Evolutionary conservation across 1,140 invertebrate genomes (phyloP).

Genomic region (Lepidotrigona ventralis): DNA sequence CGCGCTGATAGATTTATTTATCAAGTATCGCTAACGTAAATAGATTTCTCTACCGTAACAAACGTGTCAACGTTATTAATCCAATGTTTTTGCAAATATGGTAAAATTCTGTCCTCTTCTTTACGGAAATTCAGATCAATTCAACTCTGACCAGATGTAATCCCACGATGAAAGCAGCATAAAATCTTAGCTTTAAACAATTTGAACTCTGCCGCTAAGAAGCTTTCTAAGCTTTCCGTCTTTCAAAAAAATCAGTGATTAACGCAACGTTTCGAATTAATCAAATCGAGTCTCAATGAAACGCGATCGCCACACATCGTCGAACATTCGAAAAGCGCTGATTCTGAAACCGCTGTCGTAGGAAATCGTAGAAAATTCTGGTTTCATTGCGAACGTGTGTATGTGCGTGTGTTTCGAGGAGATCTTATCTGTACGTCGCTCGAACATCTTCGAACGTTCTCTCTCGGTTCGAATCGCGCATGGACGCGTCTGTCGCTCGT

Average conservation of each 20-base stretch:
- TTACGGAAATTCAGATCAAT: too few species aligned
- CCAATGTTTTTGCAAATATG: too few species aligned
- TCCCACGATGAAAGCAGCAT: too few species aligned
- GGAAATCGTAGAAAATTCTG: conserved; percentile 21
- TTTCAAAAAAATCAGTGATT: neutral
- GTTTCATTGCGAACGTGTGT: conserved; percentile 40
- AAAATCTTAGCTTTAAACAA: neutral
- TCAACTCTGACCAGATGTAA: too few species aligned
- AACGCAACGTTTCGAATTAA: neutral
- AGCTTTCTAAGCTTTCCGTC: neutral
- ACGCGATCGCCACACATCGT: neutral
- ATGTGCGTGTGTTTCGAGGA: conserved; percentile 10
- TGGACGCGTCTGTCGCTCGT: conserved; percentile 59
- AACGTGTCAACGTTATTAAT: too few species aligned
- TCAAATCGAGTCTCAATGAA: neutral
- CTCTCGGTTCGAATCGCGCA: conserved; percentile 36
- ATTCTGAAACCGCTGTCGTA: neutral
- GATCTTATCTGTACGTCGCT: conserved; percentile 59
- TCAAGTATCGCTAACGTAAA: too few species aligned
- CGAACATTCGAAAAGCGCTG: neutral
- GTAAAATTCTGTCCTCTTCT: too few species aligned
- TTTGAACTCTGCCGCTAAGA: neutral
- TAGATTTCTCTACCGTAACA: too few species aligned
- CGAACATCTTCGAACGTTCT: conserved; percentile 29
- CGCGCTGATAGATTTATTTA: conserved; percentile 9